Percentiles rank a stretch among this genome's conserved stretches.
Conservation (phyloP, 2,113 vertebrate genomes). For the Pristiophorus japonicus region DNA sequence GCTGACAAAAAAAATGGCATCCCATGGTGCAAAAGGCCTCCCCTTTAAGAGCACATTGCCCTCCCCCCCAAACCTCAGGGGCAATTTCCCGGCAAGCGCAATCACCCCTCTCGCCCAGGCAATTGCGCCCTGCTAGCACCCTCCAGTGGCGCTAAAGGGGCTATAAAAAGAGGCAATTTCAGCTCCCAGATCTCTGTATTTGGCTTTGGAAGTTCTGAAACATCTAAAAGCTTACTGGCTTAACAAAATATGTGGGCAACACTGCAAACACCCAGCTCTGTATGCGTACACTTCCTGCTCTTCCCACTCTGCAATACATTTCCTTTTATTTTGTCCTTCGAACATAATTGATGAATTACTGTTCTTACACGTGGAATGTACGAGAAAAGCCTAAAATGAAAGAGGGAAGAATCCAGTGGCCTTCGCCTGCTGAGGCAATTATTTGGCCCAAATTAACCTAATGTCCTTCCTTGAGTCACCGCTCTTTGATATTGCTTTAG, state of each 20-base stretch:
- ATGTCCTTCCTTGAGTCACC: background rate
- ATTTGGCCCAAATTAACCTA: constrained; percentile 8
- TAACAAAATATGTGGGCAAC: background rate
- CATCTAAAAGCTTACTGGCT: background rate
- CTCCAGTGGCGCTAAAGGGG: too few relatives aligned
- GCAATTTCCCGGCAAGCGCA: too few relatives aligned
- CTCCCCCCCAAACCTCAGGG: too few relatives aligned
- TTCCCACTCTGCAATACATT: background rate
- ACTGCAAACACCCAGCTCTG: background rate
- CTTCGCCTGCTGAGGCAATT: background rate
- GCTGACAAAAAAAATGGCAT: too few relatives aligned
- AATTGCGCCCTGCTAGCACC: too few relatives aligned
- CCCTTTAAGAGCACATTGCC: too few relatives aligned
- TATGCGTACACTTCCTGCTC: background rate
- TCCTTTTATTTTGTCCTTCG: background rate
- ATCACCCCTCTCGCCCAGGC: too few relatives aligned
- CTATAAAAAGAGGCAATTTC: too few relatives aligned
- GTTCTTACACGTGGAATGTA: background rate
- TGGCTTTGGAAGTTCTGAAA: background rate
- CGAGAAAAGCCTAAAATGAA: background rate
- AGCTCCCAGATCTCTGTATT: background rate
- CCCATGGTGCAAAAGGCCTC: too few relatives aligned
- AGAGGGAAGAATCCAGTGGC: background rate
- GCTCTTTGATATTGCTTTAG: background rate
- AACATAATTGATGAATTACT: background rate